Conservation (phyloP, 2,888 invertebrate genomes). For the Aphidius colemani region DNA sequence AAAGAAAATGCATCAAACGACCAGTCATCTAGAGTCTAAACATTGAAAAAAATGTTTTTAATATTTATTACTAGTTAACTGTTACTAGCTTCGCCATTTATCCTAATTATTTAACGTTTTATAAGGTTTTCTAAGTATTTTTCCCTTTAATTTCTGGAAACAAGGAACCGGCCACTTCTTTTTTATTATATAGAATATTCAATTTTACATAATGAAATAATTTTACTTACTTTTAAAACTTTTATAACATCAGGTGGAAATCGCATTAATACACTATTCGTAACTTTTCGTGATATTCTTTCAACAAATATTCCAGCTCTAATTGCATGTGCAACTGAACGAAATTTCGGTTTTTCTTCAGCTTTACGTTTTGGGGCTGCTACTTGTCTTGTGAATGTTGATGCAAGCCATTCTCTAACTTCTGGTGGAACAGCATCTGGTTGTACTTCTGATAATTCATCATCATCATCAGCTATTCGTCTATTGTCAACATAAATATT, state of each 20-base stretch:
- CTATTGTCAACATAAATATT: slow-evolving; percentile 58
- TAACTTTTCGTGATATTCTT: slow-evolving; percentile 84
- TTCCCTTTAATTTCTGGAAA: too few relatives aligned
- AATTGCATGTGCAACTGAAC: slow-evolving; percentile 94
- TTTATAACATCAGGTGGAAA: slow-evolving; percentile 86
- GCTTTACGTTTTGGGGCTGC: slow-evolving; percentile 76
- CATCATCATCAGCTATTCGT: slow-evolving; percentile 87
- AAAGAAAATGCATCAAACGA: slow-evolving; percentile 92
- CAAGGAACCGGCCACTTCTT: too few relatives aligned
- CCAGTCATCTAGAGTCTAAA: slow-evolving; percentile 89
- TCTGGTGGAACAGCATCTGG: slow-evolving; percentile 96
- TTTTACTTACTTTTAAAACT: slow-evolving; percentile 75
- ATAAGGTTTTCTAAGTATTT: too few relatives aligned
- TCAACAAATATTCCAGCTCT: slow-evolving; percentile 96
- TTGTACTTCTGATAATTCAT: slow-evolving; percentile 93
- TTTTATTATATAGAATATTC: too few relatives aligned
- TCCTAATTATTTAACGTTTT: too few relatives aligned
- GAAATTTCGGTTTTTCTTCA: slow-evolving; percentile 86
- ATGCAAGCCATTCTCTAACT: slow-evolving; percentile 95
- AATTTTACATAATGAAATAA: too few relatives aligned
- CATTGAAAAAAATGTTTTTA: not conserved
- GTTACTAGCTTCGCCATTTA: too few relatives aligned
- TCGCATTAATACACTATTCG: slow-evolving; percentile 79
- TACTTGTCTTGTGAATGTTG: slow-evolving; percentile 91
- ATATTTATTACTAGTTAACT: slow-evolving; percentile 24